A percentile compares a stretch with the other conserved stretches of the same genome.
Evolutionary conservation across 2,113 vertebrate genomes (phyloP).

Genomic region (Pygoscelis adeliae): DNA sequence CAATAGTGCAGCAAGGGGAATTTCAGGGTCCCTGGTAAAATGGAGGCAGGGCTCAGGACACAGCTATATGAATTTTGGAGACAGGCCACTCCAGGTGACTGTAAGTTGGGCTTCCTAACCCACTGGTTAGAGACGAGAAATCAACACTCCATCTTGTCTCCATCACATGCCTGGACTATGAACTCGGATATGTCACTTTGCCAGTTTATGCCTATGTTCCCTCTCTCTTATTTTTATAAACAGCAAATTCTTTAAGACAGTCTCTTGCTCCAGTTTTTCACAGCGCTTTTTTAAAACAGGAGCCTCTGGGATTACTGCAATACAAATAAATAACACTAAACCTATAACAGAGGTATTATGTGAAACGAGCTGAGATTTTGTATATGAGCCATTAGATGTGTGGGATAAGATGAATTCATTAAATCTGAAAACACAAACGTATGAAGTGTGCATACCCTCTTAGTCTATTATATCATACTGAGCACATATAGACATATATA

Average conservation of each 20-base stretch:
- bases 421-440: not conserved
- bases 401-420: constrained; percentile 30
- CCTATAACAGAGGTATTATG: not conserved
- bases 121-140: not conserved
- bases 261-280: not conserved
- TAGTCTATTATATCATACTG: not conserved
- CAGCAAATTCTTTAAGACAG: not conserved
- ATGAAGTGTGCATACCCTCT: not conserved
- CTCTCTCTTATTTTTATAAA: not conserved
- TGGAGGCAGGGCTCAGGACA: rapidly evolving
- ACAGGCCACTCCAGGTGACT: not conserved
- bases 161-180: not conserved
- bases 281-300: not conserved
- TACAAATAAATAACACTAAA: constrained; percentile 27
- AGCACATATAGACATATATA: not conserved
- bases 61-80: not conserved
- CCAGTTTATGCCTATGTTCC: not conserved
- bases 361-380: not conserved
- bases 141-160: not conserved
- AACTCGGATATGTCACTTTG: not conserved
- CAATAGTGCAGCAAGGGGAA: not conserved
- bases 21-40: not conserved
- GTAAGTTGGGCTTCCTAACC: not conserved
- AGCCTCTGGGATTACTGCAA: not conserved
- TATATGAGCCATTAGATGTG: constrained; percentile 1